Base-by-base conservation (phyloP, 1,140 invertebrate genomes). In the Agraylea sexmaculata region DNA sequence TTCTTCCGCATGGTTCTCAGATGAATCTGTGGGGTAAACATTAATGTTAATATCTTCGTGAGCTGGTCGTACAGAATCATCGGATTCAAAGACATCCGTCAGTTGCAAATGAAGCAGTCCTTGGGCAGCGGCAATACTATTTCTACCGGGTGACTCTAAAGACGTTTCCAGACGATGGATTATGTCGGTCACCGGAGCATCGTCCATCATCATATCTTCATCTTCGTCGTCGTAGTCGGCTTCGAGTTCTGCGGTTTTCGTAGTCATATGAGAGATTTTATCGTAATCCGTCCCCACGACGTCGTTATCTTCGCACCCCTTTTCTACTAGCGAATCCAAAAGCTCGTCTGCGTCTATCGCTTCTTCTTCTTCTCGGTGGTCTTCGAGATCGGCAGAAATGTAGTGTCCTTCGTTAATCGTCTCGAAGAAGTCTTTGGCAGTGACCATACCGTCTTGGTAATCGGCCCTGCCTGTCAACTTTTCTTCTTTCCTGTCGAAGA, bases 281-380 rank as follows among this genome's bases (percentile, higher is more conserved):
- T 65, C 62, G 16, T 66, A 55, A 16, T 60, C 57, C 34, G 66
- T 64, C 7, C 61, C 67, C 13, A 64, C 53, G 16, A 68, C 61
- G 43, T 69, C 64, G 46, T 73, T 70, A 43, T 73, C 70, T 47
- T 74, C 70, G 47, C 71, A 74, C 37, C 70, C 69, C 41, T 71
- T 67, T 49, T 74, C 69, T 7, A 74, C 69, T 22, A 74, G 53
- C 1, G 71, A 73, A 46, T 74, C 71, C 1, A 74, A 55, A 30
- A 74, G 49, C 18, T 69, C 69, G 13, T 58, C 53, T 4, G 57
- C 60, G 32, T 45, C 56, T 43, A 58, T 63, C 11, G 56, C 59
- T 42, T 71, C 68, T 33, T 71, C 70, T 42, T 69, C 68, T 19
- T 65, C 66, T 25, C 68, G 69, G 28, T 65, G 61, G n/a, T 69